Percentiles rank a stretch among this genome's conserved stretches.
These are phyloP conservation scores for Myotis davidii DNA, from an alignment of 2,113 vertebrate genomes.

Conservation along the genomic window DNA sequence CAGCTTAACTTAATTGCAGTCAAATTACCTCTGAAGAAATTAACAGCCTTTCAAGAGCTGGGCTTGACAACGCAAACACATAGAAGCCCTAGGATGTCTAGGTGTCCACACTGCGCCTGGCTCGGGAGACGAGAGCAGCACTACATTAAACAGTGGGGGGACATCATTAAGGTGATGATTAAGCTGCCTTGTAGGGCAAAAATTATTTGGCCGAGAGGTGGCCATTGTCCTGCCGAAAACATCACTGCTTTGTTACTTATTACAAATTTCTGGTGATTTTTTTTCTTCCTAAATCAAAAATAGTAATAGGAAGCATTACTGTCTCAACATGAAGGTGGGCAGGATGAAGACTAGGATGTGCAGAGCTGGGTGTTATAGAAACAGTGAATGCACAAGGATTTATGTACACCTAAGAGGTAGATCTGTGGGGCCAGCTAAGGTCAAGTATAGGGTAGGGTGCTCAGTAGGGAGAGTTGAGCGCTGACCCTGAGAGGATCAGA, in stretches of 20 bases:
- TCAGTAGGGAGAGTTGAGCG: not conserved
- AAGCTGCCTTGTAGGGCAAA: not conserved
- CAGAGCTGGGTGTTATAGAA: not conserved
- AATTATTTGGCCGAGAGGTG: not conserved
- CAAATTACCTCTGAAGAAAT: conserved; percentile 62
- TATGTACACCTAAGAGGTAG: not conserved
- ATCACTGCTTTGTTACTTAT: conserved; percentile 36
- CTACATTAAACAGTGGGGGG: not conserved
- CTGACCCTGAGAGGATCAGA: not conserved
- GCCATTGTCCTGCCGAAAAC: conserved; percentile 7
- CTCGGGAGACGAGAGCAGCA: not conserved
- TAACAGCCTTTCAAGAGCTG: conserved; percentile 46
- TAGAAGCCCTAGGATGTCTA: not conserved
- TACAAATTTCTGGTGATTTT: conserved; percentile 24
- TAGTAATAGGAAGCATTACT: not conserved
- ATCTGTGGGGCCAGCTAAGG: not conserved
- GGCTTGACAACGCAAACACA: not conserved
- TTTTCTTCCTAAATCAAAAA: conserved; percentile 10
- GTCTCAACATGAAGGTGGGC: not conserved
- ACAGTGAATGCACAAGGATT: not conserved
- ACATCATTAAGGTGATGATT: conserved; percentile 19
- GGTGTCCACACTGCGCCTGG: not conserved
- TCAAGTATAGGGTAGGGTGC: not conserved
- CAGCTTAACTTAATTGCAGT: conserved; percentile 62
- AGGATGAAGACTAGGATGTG: not conserved